Percentiles rank a stretch among this genome's conserved stretches.
Conservation (phyloP, 2,888 invertebrate genomes). For the Calameuta idolon region DNA sequence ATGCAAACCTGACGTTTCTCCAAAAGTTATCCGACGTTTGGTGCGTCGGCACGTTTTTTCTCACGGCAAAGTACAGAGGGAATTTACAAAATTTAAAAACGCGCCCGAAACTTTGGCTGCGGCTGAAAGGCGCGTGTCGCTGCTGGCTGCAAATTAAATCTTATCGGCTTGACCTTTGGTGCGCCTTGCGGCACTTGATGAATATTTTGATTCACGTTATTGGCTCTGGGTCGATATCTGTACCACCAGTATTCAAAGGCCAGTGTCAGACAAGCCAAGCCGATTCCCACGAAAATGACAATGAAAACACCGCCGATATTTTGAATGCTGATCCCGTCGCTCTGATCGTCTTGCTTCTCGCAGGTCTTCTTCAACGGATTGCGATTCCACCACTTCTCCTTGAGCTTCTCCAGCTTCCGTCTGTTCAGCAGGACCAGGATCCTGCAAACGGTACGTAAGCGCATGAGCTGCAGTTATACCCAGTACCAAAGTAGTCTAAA, state of each 20-base stretch:
- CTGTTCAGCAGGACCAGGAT: slow-evolving; percentile 94
- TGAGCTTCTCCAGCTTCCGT: slow-evolving; percentile 90
- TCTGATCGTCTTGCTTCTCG: slow-evolving; percentile 90
- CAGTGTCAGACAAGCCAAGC: slow-evolving; percentile 89
- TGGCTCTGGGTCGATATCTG: slow-evolving; percentile 77
- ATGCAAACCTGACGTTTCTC: neutral
- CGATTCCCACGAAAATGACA: slow-evolving; percentile 95
- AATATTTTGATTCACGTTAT: slow-evolving; percentile 58
- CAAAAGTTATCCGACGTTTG: neutral
- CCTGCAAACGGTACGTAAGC: slow-evolving; percentile 67
- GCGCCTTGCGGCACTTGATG: slow-evolving; percentile 17
- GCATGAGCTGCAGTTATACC: neutral
- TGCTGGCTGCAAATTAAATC: slow-evolving; percentile 54
- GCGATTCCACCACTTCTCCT: slow-evolving; percentile 97
- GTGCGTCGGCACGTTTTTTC: neutral
- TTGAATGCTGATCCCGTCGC: slow-evolving; percentile 96
- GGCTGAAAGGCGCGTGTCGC: slow-evolving; percentile 47
- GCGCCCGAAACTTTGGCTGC: slow-evolving; percentile 37
- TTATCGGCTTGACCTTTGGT: slow-evolving; percentile 43
- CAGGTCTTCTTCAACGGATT: slow-evolving; percentile 83
- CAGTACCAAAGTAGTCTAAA: neutral
- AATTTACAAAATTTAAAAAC: slow-evolving; percentile 41
- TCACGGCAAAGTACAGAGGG: neutral
- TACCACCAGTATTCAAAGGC: slow-evolving; percentile 97
- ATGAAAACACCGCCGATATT: slow-evolving; percentile 99